Evolutionary conservation across 2,888 invertebrate species (phyloP), one percentile per base, ranked within the genome.

Genomic region (Eristalis intricaria): DNA sequence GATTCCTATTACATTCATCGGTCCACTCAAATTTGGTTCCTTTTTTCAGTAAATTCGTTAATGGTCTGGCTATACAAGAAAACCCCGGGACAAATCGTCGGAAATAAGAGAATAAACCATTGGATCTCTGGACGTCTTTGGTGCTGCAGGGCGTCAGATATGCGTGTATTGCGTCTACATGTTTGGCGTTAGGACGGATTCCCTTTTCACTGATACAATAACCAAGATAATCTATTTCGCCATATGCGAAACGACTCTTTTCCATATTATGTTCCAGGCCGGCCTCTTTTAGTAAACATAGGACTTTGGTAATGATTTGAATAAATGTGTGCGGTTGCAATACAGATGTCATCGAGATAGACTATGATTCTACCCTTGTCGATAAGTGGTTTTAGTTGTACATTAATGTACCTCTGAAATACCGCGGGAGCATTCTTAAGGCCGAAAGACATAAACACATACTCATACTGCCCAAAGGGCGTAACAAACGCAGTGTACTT

Each of bases 51-150:
- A 91, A 43, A 26, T 91, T 89, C 63, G 90, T 89, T 5, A 91
- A 69, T 0, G 91, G 91, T 70, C 90, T 89, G 8, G 91, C 90
- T 15, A 82, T 89, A 7, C 19, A 13, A 2, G 77, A 90, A 88
- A 65, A 89, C 13, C 63, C 22, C 4, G 19, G 13, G 13, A 84
- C 26, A 68, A 88, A 88, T 29, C 43, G 58, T 10, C 88, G 23
- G 40, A 88, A 81, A 38, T 86, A 88, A 10, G 88, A 78, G 50
- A 58, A 79, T 11, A 85, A 15, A 0, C 84, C 77, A 13, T 77
- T 19, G 61, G 61, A 89, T 3, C 63, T 35, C 13, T 35, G 35
- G 1, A 35, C 19, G 3, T 35, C 63, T 11, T 63, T 63, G 5
- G 13, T 38, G 13, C 22, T 83, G 11, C 58, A 65, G n/a, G 77